Evolutionary conservation across 1,140 invertebrate species (phyloP).

Genomic region (Tetramorium parvispinum): DNA sequence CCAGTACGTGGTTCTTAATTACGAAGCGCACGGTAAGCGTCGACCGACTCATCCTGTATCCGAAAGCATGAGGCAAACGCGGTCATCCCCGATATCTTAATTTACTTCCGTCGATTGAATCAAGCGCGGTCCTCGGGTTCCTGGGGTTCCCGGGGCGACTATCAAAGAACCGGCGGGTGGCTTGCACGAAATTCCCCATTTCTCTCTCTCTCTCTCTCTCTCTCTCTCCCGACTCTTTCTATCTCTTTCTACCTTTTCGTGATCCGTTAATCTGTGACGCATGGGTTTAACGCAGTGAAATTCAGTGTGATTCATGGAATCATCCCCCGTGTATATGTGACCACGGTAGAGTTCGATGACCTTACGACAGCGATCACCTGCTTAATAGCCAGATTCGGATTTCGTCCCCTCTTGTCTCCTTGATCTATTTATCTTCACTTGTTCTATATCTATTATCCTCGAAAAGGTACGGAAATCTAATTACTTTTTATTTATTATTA

Average conservation of each 20-base stretch:
- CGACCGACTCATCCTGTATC: slow-evolving; percentile 49
- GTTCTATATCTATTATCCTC: neutral
- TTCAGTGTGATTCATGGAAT: slow-evolving; percentile 61
- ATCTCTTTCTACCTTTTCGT: neutral
- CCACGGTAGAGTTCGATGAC: neutral
- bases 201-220: neutral
- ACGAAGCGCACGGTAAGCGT: slow-evolving; percentile 41
- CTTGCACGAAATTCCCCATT: slow-evolving; percentile 16
- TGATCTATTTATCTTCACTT: neutral
- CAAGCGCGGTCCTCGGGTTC: slow-evolving; percentile 46
- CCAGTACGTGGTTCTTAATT: slow-evolving; percentile 58
- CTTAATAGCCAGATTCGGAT: neutral
- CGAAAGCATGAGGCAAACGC: slow-evolving; percentile 53
- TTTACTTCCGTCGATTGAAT: slow-evolving; percentile 64
- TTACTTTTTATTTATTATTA: neutral
- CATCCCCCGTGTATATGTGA: slow-evolving; percentile 51
- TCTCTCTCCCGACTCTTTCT: neutral
- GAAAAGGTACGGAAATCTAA: neutral
- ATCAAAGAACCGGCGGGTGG: slow-evolving; percentile 44
- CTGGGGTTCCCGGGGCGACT: slow-evolving; percentile 12
- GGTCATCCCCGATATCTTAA: slow-evolving; percentile 59
- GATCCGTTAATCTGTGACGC: slow-evolving; percentile 68
- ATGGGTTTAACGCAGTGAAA: slow-evolving; percentile 42
- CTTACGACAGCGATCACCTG: slow-evolving; percentile 13
- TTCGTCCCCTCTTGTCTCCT: slow-evolving; percentile 16